Base-by-base conservation (phyloP, 2,797 vertebrate genomes). In the Cercopithecus mitis region DNA sequence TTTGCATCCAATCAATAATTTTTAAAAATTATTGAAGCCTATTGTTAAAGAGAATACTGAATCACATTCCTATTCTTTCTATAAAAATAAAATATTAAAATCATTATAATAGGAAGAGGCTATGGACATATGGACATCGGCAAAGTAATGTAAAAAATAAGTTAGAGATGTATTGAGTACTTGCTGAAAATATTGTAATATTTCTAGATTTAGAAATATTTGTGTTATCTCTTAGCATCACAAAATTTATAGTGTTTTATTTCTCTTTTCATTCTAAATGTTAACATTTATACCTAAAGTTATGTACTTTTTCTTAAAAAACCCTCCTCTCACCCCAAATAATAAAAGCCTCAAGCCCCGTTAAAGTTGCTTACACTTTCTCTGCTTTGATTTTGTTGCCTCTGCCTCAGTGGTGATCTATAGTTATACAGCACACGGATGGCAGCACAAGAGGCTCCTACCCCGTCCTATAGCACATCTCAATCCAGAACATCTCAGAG, bases 181-280 rank as follows among this genome's bases (percentile, higher is more conserved):
- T 90, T 95, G 76, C 70, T 64, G 79, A 95, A 76, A 88, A n/a
- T 72, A 70, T 43, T 70, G 70, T 43, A 39, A 10, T 57, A 75
- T 67, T 87, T 50, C 52, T 25, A 33, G 39, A 77, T 50, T 45
- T 25, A 36, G 39, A 77, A 96, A 75, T 77, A 73, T 52, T 85
- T 90, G 17, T 72, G 5, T 52, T 81, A 41, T 64, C 25, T 87
- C 58, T 67, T n/a, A 64, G 27, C 20, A 80, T 79, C 27, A 79
- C 55, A 19, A 70, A 43, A 86, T 93, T 89, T 94, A 3, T 88
- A 77, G 92, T 73, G 20, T 47, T 77, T 89, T 86, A n/a, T 82
- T 84, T 81, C 19, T n/a, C 33, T 90, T 91, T 89, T 33, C n/a
- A 95, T 95, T 72, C 47, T 82, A 81, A 95, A 64, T 64, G 50